Conservation (phyloP, 2,113 vertebrate genomes). For the Brienomyrus longianalis region DNA sequence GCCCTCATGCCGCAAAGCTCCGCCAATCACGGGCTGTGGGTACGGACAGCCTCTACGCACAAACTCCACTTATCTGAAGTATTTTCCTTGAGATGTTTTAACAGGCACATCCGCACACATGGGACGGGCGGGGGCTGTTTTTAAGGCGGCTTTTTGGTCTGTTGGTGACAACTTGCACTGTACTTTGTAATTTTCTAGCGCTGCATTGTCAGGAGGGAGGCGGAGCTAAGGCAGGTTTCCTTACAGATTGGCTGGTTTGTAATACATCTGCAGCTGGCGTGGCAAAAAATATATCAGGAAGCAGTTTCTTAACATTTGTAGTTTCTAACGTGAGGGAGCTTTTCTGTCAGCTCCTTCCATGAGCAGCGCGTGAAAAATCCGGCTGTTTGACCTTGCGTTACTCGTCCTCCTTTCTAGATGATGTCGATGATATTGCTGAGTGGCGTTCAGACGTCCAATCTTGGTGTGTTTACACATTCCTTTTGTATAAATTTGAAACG, state of each 20-base stretch:
- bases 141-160: slow-evolving; percentile 27
- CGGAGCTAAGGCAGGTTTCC: slow-evolving; percentile 28
- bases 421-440: slow-evolving; percentile 24
- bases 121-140: slow-evolving; percentile 46
- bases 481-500: slow-evolving; percentile 51
- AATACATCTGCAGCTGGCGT: slow-evolving; percentile 48
- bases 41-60: background rate
- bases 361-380: background rate
- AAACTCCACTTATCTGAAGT: background rate
- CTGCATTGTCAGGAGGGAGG: background rate
- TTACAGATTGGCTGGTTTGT: slow-evolving; percentile 56
- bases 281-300: slow-evolving; percentile 18
- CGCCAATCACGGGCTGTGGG: background rate
- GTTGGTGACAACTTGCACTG: slow-evolving; percentile 44
- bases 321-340: slow-evolving; percentile 25
- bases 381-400: slow-evolving; percentile 6
- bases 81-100: slow-evolving; percentile 9
- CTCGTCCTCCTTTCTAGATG: slow-evolving; percentile 41
- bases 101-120: slow-evolving; percentile 42
- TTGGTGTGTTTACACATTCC: slow-evolving; percentile 46
- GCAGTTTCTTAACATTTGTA: slow-evolving; percentile 20
- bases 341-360: slow-evolving; percentile 14
- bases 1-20: slow-evolving; percentile 19
- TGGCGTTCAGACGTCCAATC: slow-evolving; percentile 16
- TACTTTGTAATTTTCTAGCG: slow-evolving; percentile 43